Percentiles rank a stretch among this genome's conserved stretches.
These are phyloP conservation scores for Poecilia wingei DNA, from an alignment of 2,797 vertebrate species.

Conservation along the genomic window DNA sequence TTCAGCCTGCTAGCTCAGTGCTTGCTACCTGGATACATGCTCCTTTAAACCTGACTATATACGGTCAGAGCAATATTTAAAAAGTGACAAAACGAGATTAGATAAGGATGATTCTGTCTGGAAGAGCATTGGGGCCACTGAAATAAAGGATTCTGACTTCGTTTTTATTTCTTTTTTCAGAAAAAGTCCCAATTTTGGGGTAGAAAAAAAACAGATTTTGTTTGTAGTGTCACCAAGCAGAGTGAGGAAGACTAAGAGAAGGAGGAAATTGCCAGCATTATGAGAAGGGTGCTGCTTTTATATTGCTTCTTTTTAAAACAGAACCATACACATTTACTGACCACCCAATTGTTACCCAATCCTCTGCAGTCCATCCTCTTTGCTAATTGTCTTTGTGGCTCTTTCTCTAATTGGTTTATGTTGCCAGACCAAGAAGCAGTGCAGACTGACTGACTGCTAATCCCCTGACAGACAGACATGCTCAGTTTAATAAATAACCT, in stretches of 20 bases:
- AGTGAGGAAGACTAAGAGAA: background rate
- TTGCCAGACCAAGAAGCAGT: conserved; percentile 56
- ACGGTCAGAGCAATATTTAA: background rate
- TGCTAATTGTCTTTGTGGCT: conserved; percentile 63
- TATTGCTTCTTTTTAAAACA: background rate
- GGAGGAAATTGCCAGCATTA: background rate
- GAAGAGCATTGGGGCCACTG: background rate
- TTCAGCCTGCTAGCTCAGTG: background rate
- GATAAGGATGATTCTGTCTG: background rate
- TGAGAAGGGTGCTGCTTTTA: background rate
- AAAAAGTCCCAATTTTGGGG: too few relatives aligned
- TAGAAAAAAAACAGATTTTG: background rate
- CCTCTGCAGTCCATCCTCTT: conserved; percentile 38
- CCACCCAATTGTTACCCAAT: conserved; percentile 43
- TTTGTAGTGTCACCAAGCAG: background rate
- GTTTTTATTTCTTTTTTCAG: too few relatives aligned
- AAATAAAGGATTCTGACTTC: background rate
- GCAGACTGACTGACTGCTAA: conserved; percentile 43
- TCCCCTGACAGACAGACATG: conserved; percentile 51
- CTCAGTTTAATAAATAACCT: conserved; percentile 50
- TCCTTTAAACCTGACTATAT: background rate
- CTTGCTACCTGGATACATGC: background rate
- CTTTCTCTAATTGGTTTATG: conserved; percentile 65
- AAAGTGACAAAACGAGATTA: background rate
- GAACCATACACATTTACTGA: conserved; percentile 9